A percentile compares a stretch with the other conserved stretches of the same genome.
Evolutionary conservation across 1,140 invertebrate species (phyloP).

Genomic region (Melanaphis sacchari): DNA sequence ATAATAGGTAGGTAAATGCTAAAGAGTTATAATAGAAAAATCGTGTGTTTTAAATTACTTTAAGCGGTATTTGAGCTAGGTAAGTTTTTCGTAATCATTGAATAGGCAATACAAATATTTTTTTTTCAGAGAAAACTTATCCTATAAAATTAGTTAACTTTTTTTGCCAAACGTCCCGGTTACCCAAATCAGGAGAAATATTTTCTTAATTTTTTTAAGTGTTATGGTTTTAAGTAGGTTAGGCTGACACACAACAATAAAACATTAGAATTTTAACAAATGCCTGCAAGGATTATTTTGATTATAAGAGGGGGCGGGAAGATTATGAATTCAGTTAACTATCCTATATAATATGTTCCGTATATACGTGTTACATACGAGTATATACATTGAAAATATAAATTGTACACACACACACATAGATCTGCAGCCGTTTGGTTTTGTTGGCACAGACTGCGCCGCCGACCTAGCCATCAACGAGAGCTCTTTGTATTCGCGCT

Average conservation of each 20-base stretch:
- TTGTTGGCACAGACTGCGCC: constrained; percentile 41
- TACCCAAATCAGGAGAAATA: too few species aligned
- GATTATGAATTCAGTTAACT: not conserved
- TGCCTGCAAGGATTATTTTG: not conserved
- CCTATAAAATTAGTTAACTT: too few species aligned
- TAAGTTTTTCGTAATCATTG: too few species aligned
- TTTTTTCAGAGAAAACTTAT: too few species aligned
- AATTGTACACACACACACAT: not conserved
- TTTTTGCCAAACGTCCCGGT: too few species aligned
- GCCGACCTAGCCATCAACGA: constrained; percentile 1
- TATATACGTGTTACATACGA: not conserved
- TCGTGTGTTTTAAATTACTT: too few species aligned
- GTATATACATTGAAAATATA: not conserved
- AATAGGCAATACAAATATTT: too few species aligned
- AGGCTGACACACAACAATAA: not conserved
- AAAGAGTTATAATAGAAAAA: too few species aligned
- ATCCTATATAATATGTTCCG: not conserved
- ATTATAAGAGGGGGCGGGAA: not conserved
- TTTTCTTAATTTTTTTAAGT: too few species aligned
- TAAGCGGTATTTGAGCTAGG: too few species aligned
- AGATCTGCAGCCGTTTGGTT: not conserved
- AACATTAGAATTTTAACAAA: not conserved
- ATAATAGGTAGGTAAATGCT: too few species aligned
- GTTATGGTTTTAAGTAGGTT: not conserved
- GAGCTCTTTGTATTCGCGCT: constrained; percentile 42